A percentile compares a stretch with the other conserved stretches of the same genome.
These are phyloP conservation scores for Panurus biarmicus DNA, from an alignment of 2,113 vertebrate genomes.

Conservation along the genomic window DNA sequence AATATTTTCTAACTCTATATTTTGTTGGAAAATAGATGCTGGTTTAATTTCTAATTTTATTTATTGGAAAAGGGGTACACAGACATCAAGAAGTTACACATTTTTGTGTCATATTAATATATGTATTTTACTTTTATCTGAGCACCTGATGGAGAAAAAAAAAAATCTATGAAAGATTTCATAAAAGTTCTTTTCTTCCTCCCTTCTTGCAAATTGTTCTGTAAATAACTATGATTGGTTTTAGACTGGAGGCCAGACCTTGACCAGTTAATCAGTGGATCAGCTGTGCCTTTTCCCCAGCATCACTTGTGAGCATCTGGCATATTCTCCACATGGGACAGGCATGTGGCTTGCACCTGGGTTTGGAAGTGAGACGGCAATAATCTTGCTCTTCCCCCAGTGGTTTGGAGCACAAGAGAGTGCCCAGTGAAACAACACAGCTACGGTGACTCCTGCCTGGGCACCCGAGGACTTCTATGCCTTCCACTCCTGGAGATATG, in stretches of 20 bases:
- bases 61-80: not conserved
- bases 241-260: not conserved
- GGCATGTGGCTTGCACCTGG: not conserved
- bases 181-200: not conserved
- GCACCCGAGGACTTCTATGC: not conserved
- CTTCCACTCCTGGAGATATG: not conserved
- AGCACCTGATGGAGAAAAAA: not conserved
- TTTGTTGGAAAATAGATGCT: not conserved
- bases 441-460: not conserved
- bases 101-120: not conserved
- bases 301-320: not conserved
- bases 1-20: not conserved
- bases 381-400: not conserved
- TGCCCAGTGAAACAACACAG: not conserved
- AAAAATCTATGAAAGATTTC: not conserved
- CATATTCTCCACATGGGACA: not conserved
- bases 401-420: not conserved
- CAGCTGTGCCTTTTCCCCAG: slow-evolving; percentile 54
- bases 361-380: not conserved
- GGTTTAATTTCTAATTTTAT: not conserved
- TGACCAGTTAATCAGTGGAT: slow-evolving; percentile 10
- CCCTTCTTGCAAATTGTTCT: not conserved
- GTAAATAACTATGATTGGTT: not conserved
- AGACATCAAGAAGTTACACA: not conserved
- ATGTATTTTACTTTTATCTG: not conserved